Percentiles rank a stretch among this genome's conserved stretches.
Evolutionary conservation across 92 coral and sea anemone species (phyloP).

Genomic region (Zoanthus sansibaricus): DNA sequence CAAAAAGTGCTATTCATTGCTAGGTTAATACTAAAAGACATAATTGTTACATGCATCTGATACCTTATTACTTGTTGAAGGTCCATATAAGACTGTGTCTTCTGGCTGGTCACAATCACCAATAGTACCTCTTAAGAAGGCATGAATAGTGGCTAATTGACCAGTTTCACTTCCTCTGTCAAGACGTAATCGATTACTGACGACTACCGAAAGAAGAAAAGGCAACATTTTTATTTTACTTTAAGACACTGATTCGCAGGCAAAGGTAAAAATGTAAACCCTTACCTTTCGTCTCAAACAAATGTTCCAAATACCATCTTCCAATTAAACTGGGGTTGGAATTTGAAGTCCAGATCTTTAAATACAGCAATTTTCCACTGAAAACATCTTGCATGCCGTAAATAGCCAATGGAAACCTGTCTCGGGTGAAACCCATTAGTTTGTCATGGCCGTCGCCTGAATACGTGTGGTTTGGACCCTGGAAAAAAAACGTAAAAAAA

Average conservation of each 20-base stretch:
- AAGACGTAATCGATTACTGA: too few species aligned
- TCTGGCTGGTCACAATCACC: too few species aligned
- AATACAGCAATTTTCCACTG: slow-evolving; percentile 45
- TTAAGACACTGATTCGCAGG: too few species aligned
- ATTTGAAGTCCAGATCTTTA: slow-evolving; percentile 47
- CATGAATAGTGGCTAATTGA: too few species aligned
- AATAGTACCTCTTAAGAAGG: too few species aligned
- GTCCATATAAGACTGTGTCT: slow-evolving; percentile 11
- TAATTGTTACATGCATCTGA: neutral
- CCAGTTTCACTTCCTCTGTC: too few species aligned
- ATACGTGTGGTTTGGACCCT: slow-evolving; percentile 56
- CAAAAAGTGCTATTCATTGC: neutral
- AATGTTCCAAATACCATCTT: slow-evolving; percentile 5
- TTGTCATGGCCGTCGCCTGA: slow-evolving; percentile 71
- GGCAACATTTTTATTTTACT: too few species aligned
- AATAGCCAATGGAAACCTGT: slow-evolving; percentile 56
- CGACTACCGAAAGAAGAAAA: too few species aligned
- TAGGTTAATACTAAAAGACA: neutral
- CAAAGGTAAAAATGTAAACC: neutral
- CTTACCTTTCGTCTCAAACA: slow-evolving; percentile 1
- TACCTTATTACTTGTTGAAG: slow-evolving; percentile 59
- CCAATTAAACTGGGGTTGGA: slow-evolving; percentile 1
- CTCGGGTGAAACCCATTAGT: slow-evolving; percentile 56
- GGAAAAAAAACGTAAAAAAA: neutral
- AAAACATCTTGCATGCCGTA: slow-evolving; percentile 64